Evolutionary conservation across 1,140 invertebrate species (phyloP), one percentile per base, ranked within the genome.

Genomic region (Brachionus paranguensis): DNA sequence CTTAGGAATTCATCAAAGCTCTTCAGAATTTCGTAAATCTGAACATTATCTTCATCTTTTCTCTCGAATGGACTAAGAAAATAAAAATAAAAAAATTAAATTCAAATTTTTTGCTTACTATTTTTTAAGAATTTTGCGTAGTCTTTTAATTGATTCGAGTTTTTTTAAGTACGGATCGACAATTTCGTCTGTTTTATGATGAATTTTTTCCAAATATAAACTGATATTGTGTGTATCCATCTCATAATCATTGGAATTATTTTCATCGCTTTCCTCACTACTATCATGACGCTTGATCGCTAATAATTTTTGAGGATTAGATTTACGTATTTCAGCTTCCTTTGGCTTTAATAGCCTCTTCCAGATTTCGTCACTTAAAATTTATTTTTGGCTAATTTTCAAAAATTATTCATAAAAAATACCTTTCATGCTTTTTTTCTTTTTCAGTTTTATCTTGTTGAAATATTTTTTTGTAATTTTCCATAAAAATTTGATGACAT

Each of bases 401-500:
- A 24, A 79, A 20, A 47, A 50, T 41, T 12, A 45, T 12, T 65
- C 41, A 3, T 5, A 6, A 6, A 53, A 33, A 47, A 17, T 84
- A 29, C 41, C 81, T 65, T 7, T 37, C 14, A 24, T 70, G 2
- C 50, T 68, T 83, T 70, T 20, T 41, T 45, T 24, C 70, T 47
- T 78, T 83, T 55, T 83, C 64, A n/a, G 12, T 27, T 17, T 76
- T 76, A 65, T 72, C 50, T 17, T 47, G 14, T 17, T 86, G 86
- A 86, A 89, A 89, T 29, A 89, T 87, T 33, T 86, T 86, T 37
- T 86, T 84, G 83, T 88, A 88, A 84, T 87, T 87, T 41, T 86
- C 85, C 88, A 89, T 89, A 78, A 89, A 89, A 17, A 81, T 37
- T 60, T 85, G 27, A 85, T 89, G 88, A n/a, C 86, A 87, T 84